Evolutionary conservation across 2,888 invertebrate genomes (phyloP), one percentile per base, ranked within the genome.

Genomic region (Tetrapedia diversipes): DNA sequence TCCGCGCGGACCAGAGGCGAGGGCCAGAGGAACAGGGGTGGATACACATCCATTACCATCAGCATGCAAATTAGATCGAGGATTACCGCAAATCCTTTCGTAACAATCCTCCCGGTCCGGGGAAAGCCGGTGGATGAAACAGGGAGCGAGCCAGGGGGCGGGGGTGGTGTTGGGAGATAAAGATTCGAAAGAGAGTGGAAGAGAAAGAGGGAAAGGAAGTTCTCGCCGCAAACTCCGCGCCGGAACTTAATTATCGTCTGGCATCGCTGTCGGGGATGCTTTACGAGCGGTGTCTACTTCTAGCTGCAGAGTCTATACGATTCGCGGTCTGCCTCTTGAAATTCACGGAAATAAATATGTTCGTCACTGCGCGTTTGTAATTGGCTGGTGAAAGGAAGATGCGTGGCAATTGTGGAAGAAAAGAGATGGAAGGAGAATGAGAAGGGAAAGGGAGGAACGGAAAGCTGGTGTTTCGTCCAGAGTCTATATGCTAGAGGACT

Each of bases 31-130:
- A 88, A 88, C 88, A 88, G 86, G 88, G 85, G 86, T 82, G 89
- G 86, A 90, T 89, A 90, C 88, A 89, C 89, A 89, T 89, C 89
- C 90, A 90, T 90, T 90, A 90, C 88, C 90, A 90, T 90, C 90
- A 90, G 90, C 89, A 90, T 90, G 90, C 90, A 90, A 90, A 90
- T 90, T 90, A 89, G 89, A 90, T 89, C 88, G 87, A 86, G 89
- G 90, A 90, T 90, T 90, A 90, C 89, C 89, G 88, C 89, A 89
- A 90, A 89, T 89, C 90, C 90, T 90, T 89, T 90, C 90, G 90
- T 90, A 89, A 90, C 89, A 89, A 89, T 90, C 87, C 88, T 82
- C 83, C 83, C 16, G 16, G 8, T 27, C 84, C 68, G 77, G 82
- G 75, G 79, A 80, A 69, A 63, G 74, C n/a, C n/a, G 56, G 59